phyloP scores from a whole-genome alignment of 2,888 invertebrate species.

The Neria commutata region DNA sequence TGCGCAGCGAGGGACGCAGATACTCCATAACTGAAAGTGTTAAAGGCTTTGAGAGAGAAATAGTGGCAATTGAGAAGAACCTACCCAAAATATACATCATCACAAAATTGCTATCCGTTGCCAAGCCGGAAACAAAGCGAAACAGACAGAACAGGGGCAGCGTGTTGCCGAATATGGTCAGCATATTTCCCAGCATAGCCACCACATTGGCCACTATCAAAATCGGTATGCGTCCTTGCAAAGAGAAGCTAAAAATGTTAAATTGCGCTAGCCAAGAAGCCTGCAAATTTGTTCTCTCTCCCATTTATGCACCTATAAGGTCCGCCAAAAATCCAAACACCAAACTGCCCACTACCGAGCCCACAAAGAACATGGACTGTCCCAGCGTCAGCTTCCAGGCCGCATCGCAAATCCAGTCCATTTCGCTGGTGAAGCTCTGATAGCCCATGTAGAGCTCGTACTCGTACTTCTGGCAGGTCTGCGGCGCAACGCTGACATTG shows the following conservation, averaged over 20 bases:
- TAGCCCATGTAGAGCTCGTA: slow-evolving; percentile 66
- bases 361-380: slow-evolving; percentile 69
- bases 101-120: slow-evolving; percentile 67
- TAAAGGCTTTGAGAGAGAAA: neutral
- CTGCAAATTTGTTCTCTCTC: neutral
- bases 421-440: slow-evolving; percentile 68
- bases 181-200: slow-evolving; percentile 64
- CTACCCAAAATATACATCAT: slow-evolving; percentile 70
- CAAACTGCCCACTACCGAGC: slow-evolving; percentile 67
- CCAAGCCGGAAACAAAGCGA: slow-evolving; percentile 67
- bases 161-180: slow-evolving; percentile 63
- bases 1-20: slow-evolving; percentile 62
- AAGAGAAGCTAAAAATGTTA: neutral
- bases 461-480: slow-evolving; percentile 63
- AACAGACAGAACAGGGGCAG: slow-evolving; percentile 63
- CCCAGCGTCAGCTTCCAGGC: slow-evolving; percentile 67
- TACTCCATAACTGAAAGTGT: slow-evolving; percentile 66
- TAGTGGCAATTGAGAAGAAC: slow-evolving; percentile 21
- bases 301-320: slow-evolving; percentile 54
- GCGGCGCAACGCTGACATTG: slow-evolving; percentile 21
- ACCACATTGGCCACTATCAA: slow-evolving; percentile 65
- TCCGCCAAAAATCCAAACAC: slow-evolving; percentile 67
- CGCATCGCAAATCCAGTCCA: slow-evolving; percentile 68
- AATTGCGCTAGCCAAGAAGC: neutral
- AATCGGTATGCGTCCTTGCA: slow-evolving; percentile 64